These are phyloP conservation scores for Coelogynopora nodosa DNA, from an alignment of 2,888 invertebrate genomes.

Conservation along the genomic window DNA sequence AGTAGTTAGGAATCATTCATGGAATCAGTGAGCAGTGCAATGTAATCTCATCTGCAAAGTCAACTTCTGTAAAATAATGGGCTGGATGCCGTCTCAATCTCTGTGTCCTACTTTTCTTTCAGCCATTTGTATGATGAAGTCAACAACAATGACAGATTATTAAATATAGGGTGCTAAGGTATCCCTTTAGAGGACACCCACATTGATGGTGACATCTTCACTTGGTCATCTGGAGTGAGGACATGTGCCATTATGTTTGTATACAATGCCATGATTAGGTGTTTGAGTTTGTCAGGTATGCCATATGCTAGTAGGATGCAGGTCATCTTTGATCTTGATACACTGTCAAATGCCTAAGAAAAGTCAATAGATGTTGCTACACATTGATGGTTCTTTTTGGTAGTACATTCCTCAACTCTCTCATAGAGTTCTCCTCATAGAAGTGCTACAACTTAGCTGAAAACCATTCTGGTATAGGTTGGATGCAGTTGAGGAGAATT, in stretches of 20 bases:
- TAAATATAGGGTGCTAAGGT: background rate
- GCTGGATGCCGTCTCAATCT: background rate
- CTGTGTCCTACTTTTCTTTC: background rate
- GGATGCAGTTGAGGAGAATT: background rate
- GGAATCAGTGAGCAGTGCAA: slow-evolving; percentile 1
- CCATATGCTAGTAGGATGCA: background rate
- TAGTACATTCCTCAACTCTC: background rate
- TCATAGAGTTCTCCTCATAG: slow-evolving; percentile 25
- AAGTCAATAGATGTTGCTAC: slow-evolving; percentile 8
- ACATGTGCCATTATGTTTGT: background rate
- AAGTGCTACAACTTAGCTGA: background rate
- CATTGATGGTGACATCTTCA: background rate
- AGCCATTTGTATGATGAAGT: slow-evolving; percentile 12
- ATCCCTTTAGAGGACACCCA: background rate
- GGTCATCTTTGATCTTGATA: background rate
- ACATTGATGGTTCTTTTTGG: background rate
- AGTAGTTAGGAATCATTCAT: background rate
- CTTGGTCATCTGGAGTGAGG: background rate
- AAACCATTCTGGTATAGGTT: background rate
- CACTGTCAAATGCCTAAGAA: background rate
- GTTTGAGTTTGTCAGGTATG: background rate
- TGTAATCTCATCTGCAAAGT: background rate
- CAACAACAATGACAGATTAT: slow-evolving; percentile 1
- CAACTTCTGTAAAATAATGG: background rate
- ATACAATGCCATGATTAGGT: background rate